phyloP scores from a whole-genome alignment of 2,797 vertebrate genomes.

The Betta splendens region DNA sequence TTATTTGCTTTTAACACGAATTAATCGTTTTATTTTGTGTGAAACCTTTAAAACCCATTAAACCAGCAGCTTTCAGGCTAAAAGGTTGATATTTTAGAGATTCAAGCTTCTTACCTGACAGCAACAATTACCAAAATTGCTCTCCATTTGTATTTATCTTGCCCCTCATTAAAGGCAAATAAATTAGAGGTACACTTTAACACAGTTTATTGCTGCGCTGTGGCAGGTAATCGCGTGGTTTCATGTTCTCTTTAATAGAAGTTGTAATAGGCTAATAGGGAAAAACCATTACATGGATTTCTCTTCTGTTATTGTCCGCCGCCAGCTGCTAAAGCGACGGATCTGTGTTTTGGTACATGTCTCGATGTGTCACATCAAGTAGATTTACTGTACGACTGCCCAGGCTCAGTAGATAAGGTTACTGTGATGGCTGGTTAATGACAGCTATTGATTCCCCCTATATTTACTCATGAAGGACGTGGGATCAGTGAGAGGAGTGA shows the following conservation, averaged over 20 bases:
- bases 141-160: slow-evolving; percentile 40
- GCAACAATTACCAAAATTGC: slow-evolving; percentile 49
- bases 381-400: slow-evolving; percentile 48
- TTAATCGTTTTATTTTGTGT: no score
- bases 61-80: slow-evolving; percentile 20
- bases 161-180: slow-evolving; percentile 44
- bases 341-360: slow-evolving; percentile 33
- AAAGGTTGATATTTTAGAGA: slow-evolving; percentile 37
- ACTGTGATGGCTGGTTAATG: slow-evolving; percentile 32
- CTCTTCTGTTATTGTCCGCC: slow-evolving; percentile 11
- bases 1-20: background rate
- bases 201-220: slow-evolving; percentile 28
- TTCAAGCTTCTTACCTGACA: slow-evolving; percentile 25
- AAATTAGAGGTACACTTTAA: slow-evolving; percentile 24
- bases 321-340: slow-evolving; percentile 39
- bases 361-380: slow-evolving; percentile 23
- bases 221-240: slow-evolving; percentile 37
- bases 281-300: slow-evolving; percentile 24
- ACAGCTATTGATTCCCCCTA: slow-evolving; percentile 48
- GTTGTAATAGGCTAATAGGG: slow-evolving; percentile 24
- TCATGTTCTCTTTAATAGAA: slow-evolving; percentile 37
- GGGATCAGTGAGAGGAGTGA: slow-evolving; percentile 33
- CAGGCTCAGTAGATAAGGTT: slow-evolving; percentile 49
- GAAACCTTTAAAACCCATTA: slow-evolving; percentile 50
- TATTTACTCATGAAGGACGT: slow-evolving; percentile 44